A percentile compares a stretch with the other conserved stretches of the same genome.
Evolutionary conservation across 2,888 invertebrate species (phyloP).

Genomic region (Ormyrus thymus): DNA sequence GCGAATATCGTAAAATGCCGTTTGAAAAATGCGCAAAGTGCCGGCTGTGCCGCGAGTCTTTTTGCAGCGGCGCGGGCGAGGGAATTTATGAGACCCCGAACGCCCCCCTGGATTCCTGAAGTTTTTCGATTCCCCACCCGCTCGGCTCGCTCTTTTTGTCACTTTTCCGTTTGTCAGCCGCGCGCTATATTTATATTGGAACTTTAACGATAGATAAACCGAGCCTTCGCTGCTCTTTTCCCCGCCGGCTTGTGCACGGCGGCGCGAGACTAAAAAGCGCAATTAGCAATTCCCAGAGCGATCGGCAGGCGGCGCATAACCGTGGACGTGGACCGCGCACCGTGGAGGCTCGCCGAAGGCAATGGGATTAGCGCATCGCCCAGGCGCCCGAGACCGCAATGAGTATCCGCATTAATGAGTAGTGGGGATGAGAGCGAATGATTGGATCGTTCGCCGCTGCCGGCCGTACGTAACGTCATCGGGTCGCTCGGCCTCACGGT

Average conservation of each 20-base stretch:
- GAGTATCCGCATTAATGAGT: slow-evolving; percentile 65
- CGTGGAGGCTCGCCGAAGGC: background rate
- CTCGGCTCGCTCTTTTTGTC: background rate
- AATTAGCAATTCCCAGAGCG: too few relatives aligned
- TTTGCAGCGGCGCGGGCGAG: slow-evolving; percentile 53
- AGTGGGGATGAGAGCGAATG: slow-evolving; percentile 57
- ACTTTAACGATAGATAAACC: slow-evolving; percentile 38
- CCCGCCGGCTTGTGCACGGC: too few relatives aligned
- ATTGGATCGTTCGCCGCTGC: slow-evolving; percentile 58
- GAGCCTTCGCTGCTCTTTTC: background rate
- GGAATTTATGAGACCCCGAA: slow-evolving; percentile 57
- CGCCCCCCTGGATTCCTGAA: slow-evolving; percentile 45
- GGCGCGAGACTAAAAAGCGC: too few relatives aligned
- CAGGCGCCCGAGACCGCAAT: slow-evolving; percentile 58
- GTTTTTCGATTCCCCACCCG: slow-evolving; percentile 46
- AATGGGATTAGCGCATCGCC: slow-evolving; percentile 62
- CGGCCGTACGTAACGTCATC: slow-evolving; percentile 60
- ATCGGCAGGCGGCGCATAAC: too few relatives aligned
- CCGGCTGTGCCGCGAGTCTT: slow-evolving; percentile 49
- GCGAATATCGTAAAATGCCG: slow-evolving; percentile 66
- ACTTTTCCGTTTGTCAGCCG: slow-evolving; percentile 46
- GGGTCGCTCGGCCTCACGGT: slow-evolving; percentile 58
- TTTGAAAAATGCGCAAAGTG: slow-evolving; percentile 66
- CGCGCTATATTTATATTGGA: slow-evolving; percentile 48
- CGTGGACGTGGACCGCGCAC: background rate